phyloP scores from a whole-genome alignment of 2,888 invertebrate genomes.

The Drosophila buzzatii region DNA sequence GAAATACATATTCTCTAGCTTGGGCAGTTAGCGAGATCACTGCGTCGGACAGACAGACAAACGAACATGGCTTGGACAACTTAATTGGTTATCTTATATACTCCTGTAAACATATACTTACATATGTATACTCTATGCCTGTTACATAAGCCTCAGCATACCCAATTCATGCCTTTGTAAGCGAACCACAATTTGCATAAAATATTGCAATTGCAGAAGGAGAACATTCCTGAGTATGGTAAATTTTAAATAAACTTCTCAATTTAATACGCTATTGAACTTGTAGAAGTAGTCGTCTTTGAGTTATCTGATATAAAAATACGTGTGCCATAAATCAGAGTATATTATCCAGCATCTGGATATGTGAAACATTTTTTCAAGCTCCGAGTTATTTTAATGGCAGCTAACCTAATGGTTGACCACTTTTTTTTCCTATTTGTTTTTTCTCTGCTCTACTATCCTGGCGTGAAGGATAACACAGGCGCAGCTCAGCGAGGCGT shows the following conservation, averaged over 20 bases:
- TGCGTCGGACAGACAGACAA: too few species aligned
- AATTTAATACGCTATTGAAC: background rate
- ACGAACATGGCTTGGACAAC: too few species aligned
- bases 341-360: background rate
- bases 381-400: slow-evolving; percentile 29
- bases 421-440: background rate
- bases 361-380: slow-evolving; percentile 4
- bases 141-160: background rate
- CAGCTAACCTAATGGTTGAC: slow-evolving; percentile 31
- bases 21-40: too few species aligned
- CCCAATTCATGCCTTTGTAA: background rate
- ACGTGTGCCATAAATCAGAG: background rate
- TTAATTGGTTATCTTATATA: too few species aligned
- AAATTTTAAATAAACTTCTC: background rate
- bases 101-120: background rate
- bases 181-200: background rate
- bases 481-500: slow-evolving; percentile 54
- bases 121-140: too few species aligned
- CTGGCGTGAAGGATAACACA: slow-evolving; percentile 46
- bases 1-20: too few species aligned
- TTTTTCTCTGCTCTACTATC: slow-evolving; percentile 8
- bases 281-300: background rate
- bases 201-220: background rate
- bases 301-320: background rate
- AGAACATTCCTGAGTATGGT: background rate